These are phyloP conservation scores for Brenthis daphne DNA, from an alignment of 2,888 invertebrate genomes.

Conservation along the genomic window DNA sequence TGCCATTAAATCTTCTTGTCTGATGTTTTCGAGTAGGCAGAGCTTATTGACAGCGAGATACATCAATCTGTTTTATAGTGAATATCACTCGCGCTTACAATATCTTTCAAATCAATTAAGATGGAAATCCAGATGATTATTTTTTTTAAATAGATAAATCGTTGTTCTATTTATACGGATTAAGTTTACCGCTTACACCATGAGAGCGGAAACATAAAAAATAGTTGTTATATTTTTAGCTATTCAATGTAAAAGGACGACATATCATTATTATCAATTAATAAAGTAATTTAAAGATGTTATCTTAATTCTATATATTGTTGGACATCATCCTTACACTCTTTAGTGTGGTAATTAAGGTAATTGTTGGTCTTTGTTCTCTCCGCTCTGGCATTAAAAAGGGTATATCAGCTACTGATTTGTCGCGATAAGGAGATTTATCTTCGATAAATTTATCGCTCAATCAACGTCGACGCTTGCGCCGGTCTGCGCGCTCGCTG, in stretches of 20 bases:
- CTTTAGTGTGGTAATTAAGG: constrained; percentile 34
- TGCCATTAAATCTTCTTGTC: constrained; percentile 72
- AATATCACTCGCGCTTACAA: constrained; percentile 61
- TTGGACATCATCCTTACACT: background rate
- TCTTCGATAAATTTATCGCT: constrained; percentile 77
- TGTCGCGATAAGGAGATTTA: constrained; percentile 76
- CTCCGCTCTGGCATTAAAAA: constrained; percentile 47
- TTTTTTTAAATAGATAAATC: too few relatives aligned
- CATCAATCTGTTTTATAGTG: constrained; percentile 64
- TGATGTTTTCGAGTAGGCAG: constrained; percentile 64
- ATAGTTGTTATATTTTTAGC: too few relatives aligned
- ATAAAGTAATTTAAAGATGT: too few relatives aligned
- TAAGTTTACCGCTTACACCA: too few relatives aligned
- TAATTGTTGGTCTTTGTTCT: constrained; percentile 41
- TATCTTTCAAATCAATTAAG: constrained; percentile 41
- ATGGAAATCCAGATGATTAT: too few relatives aligned
- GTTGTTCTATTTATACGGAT: too few relatives aligned
- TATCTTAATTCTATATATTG: too few relatives aligned
- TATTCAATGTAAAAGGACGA: too few relatives aligned
- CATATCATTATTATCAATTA: too few relatives aligned
- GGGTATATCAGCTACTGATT: constrained; percentile 68
- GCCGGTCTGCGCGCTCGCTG: constrained; percentile 57
- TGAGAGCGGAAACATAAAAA: too few relatives aligned
- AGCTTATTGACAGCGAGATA: constrained; percentile 62
- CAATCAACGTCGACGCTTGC: constrained; percentile 60